Base-by-base conservation (phyloP, 1,140 invertebrate species). In the Drosophila orena region DNA sequence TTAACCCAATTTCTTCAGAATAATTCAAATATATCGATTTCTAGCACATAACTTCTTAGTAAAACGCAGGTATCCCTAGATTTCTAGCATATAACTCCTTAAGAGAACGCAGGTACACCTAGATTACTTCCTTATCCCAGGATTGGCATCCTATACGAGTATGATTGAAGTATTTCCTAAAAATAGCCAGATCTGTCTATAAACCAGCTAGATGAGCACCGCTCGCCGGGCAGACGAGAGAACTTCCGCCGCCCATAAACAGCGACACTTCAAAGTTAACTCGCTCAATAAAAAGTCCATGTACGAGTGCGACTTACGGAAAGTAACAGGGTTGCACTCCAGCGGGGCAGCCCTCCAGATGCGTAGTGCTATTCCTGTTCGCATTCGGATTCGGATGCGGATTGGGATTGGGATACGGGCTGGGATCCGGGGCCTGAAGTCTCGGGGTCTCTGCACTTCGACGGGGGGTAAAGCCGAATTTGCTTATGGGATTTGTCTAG, bases 191-290 rank as follows among this genome's bases (percentile, higher is more conserved):
- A 2, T 12, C 14, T 35, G 14, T 37, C 59, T 17, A 27, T 12
- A 49, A 64, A 62, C 8, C 2, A 44, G 59, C 44, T n/a, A 20
- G 1, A 1, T 17, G 12, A 4, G 44, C 43, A 47, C 0, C 49
- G 22, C 37, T 24, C 5, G 15, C 34, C 44, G 8, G 46, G 12
- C 74, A 66, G 44, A 61, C 62, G 20, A 59, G 35, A 24, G 24
- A 44, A 72, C 58, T 77, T 79, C 47, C 68, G 46, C 58, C 52
- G 55, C 46, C 69, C 79, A 75, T 83, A 83, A 83, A 83, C 78
- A 74, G 75, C 81, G 83, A 79, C 81, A 86, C 83, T 86, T 86
- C 78, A 86, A 81, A 88, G 83, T 86, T 88, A 86, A 86, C 81
- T 86, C 78, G 81, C 78, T 71, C 81, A 86, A 86, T 86, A 84